These are phyloP conservation scores for Acleris literana DNA, from an alignment of 2,888 invertebrate genomes.

Conservation along the genomic window DNA sequence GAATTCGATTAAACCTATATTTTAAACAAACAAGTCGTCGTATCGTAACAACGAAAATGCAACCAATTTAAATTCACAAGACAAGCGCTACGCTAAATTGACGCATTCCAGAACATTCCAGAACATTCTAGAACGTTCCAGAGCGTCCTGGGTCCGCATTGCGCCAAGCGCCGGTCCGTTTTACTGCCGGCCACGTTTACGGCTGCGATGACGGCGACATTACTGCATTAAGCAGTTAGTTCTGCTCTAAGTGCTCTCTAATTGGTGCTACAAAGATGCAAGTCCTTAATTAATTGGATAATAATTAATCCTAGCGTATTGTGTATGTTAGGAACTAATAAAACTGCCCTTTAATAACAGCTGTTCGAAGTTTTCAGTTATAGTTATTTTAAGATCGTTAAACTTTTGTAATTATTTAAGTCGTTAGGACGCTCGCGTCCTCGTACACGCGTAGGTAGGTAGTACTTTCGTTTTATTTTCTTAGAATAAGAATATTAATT, in stretches of 20 bases:
- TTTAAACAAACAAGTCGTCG: no score
- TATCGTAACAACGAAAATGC: not conserved
- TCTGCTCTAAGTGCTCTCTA: slow-evolving; percentile 9
- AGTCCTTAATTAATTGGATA: not conserved
- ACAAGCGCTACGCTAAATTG: not conserved
- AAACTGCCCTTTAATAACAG: no score
- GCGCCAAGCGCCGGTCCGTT: slow-evolving; percentile 39
- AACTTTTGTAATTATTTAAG: no score
- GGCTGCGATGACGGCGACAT: slow-evolving; percentile 45
- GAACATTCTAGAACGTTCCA: slow-evolving; percentile 4
- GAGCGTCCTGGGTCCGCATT: slow-evolving; percentile 30
- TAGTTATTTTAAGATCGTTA: no score
- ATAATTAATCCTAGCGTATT: no score
- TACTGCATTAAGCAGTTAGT: slow-evolving; percentile 44
- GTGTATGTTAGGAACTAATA: no score
- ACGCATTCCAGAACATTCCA: slow-evolving; percentile 7
- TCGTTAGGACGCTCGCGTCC: no score
- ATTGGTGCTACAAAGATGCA: slow-evolving; percentile 19
- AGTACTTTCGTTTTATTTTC: no score
- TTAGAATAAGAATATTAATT: no score
- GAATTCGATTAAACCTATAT: no score
- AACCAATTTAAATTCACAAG: not conserved
- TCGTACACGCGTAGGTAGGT: no score
- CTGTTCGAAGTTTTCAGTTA: no score
- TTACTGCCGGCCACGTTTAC: slow-evolving; percentile 44